These are phyloP conservation scores for Eudyptes chrysolophus DNA, from an alignment of 2,113 vertebrate species.

Conservation along the genomic window DNA sequence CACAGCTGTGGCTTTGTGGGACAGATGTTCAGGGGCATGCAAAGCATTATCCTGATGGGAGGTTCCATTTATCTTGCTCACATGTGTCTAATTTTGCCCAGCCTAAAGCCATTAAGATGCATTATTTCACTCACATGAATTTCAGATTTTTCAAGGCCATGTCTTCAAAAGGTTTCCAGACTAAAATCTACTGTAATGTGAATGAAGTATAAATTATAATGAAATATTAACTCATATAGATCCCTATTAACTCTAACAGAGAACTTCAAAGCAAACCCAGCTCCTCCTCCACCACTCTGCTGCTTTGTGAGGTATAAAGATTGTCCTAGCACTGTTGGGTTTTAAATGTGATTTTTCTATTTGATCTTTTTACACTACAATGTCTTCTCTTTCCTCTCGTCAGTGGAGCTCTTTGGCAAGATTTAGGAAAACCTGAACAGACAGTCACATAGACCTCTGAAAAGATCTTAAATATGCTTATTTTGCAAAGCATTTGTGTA, in stretches of 20 bases:
- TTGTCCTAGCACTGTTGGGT: background rate
- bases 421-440: background rate
- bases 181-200: constrained; percentile 20
- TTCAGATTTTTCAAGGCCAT: constrained; percentile 30
- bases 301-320: constrained; percentile 19
- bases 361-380: background rate
- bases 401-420: background rate
- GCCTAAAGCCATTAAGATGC: constrained; percentile 33
- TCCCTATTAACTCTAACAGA: constrained; percentile 32
- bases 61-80: constrained; percentile 54
- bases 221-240: constrained; percentile 42
- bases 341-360: constrained; percentile 20
- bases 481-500: background rate
- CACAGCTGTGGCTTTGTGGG: constrained; percentile 50
- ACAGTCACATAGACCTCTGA: background rate
- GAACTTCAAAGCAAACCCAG: constrained; percentile 38
- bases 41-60: constrained; percentile 35
- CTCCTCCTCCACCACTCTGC: background rate
- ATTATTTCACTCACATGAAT: constrained; percentile 49
- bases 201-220: constrained; percentile 44
- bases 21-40: constrained; percentile 56
- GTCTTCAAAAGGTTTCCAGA: constrained; percentile 50
- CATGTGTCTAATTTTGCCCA: constrained; percentile 37
- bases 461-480: background rate
- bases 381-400: background rate